Percentiles rank a stretch among this genome's conserved stretches.
These are phyloP conservation scores for Nymphalis c-album DNA, from an alignment of 2,888 invertebrate genomes.

Conservation along the genomic window DNA sequence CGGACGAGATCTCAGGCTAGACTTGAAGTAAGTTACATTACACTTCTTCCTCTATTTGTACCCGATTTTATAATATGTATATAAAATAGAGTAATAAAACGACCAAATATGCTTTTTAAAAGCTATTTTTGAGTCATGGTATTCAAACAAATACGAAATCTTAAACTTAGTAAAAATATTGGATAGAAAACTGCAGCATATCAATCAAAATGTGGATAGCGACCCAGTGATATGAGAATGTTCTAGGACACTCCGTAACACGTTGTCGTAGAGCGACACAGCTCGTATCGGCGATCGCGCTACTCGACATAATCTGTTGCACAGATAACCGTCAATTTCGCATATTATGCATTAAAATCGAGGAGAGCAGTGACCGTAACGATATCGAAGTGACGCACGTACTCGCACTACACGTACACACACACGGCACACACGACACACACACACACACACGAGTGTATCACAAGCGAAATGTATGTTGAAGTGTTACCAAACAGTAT, in stretches of 20 bases:
- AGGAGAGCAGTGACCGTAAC: conserved; percentile 27
- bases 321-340: conserved; percentile 28
- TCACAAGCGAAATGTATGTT: conserved; percentile 11
- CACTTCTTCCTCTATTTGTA: not conserved
- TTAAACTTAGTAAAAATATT: not conserved
- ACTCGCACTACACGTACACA: too few relatives aligned
- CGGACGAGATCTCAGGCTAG: conserved; percentile 69
- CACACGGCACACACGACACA: too few relatives aligned
- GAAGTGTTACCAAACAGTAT: conserved; percentile 14
- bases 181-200: not conserved
- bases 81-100: not conserved
- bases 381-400: conserved; percentile 21
- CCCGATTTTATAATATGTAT: not conserved
- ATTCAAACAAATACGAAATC: too few relatives aligned
- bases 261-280: conserved; percentile 16
- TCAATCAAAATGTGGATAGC: not conserved
- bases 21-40: conserved; percentile 63
- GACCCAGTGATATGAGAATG: not conserved
- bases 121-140: too few relatives aligned
- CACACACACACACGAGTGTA: not conserved
- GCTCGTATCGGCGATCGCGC: conserved; percentile 9
- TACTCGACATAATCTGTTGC: conserved; percentile 25
- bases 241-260: conserved; percentile 7
- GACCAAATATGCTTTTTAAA: too few relatives aligned
- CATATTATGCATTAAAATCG: conserved; percentile 19